Percentiles rank a stretch among this genome's conserved stretches.
Conservation (phyloP, 1,140 invertebrate genomes). For the Tyrophagus putrescentiae region DNA sequence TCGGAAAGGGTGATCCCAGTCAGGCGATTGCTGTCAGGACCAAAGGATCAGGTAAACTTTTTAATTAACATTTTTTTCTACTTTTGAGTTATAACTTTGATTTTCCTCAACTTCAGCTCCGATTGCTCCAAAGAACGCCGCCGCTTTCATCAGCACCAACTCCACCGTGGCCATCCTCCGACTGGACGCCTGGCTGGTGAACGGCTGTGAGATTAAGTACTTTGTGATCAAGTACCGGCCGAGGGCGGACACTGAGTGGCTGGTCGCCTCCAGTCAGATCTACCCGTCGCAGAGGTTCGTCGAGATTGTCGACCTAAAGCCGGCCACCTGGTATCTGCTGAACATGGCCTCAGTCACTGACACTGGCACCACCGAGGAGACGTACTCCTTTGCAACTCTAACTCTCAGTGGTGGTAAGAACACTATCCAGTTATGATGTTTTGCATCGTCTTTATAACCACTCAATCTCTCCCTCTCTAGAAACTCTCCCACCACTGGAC, state of each 20-base stretch:
- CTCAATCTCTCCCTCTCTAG: conserved; percentile 11
- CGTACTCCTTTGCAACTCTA: conserved; percentile 61
- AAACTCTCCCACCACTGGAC: conserved; percentile 24
- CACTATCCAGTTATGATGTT: neutral
- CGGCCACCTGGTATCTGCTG: conserved; percentile 68
- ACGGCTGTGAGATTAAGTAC: conserved; percentile 85
- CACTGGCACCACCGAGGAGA: conserved; percentile 66
- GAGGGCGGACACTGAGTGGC: conserved; percentile 53
- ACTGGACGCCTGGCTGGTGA: conserved; percentile 79
- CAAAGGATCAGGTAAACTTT: conserved; percentile 43
- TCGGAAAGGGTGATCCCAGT: conserved; percentile 69
- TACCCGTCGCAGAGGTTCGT: conserved; percentile 51
- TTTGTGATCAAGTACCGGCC: conserved; percentile 88
- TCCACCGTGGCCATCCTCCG: conserved; percentile 78
- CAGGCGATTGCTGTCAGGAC: conserved; percentile 40
- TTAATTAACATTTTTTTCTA: too few species aligned
- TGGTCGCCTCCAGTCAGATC: conserved; percentile 77
- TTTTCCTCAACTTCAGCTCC: conserved; percentile 23
- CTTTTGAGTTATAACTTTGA: conserved; percentile 5
- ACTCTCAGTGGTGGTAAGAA: conserved; percentile 40
- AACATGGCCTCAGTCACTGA: conserved; percentile 78
- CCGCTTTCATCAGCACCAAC: conserved; percentile 56
- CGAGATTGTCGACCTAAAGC: conserved; percentile 47
- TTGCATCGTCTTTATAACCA: neutral
- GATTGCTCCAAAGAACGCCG: conserved; percentile 24